phyloP scores from a whole-genome alignment of 2,888 invertebrate genomes.

The Creontiades dilutus region DNA sequence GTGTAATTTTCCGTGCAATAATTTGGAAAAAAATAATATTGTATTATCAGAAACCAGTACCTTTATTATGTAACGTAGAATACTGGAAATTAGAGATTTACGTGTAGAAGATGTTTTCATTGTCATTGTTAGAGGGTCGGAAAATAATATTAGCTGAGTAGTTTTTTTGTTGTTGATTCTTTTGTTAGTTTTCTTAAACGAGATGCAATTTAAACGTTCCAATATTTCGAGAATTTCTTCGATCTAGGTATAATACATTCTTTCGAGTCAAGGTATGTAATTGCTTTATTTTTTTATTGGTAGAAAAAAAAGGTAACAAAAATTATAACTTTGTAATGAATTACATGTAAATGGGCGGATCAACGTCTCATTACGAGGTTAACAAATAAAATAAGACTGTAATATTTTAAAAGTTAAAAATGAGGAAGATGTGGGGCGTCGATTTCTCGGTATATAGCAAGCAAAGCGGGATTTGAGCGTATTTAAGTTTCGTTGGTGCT shows the following conservation, averaged over 20 bases:
- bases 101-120: conserved; percentile 47
- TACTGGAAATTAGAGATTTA: conserved; percentile 37
- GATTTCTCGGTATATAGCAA: neutral
- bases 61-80: conserved; percentile 9
- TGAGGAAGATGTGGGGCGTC: neutral
- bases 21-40: conserved; percentile 29
- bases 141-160: conserved; percentile 44
- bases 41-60: conserved; percentile 22
- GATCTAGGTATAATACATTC: conserved; percentile 13
- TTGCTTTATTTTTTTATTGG: conserved; percentile 39
- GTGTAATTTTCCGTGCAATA: conserved; percentile 56
- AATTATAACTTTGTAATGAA: conserved; percentile 18
- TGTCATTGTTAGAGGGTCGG: conserved; percentile 37
- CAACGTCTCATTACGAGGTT: conserved; percentile 10
- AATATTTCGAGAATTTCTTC: neutral
- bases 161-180: conserved; percentile 41
- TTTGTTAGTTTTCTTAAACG: neutral
- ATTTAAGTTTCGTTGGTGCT: conserved; percentile 6
- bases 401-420: conserved; percentile 29
- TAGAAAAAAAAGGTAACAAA: neutral
- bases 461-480: neutral
- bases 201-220: conserved; percentile 9
- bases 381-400: conserved; percentile 52
- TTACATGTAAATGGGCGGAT: neutral
- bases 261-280: neutral